Conservation (phyloP, 53 echinoderm and acorn worm species). For the Astropecten irregularis region DNA sequence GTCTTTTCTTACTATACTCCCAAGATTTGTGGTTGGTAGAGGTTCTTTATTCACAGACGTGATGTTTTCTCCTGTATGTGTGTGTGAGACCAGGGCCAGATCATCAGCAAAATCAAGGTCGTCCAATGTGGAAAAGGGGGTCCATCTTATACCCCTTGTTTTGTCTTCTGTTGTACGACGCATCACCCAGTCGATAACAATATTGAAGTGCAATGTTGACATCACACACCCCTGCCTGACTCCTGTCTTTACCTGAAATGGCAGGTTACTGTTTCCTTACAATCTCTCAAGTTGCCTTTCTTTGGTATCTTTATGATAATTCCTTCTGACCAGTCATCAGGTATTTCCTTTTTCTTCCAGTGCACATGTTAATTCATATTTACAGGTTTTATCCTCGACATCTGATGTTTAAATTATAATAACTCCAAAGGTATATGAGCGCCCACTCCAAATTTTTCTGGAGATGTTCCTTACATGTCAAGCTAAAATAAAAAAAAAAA, state of each 20-base stretch:
- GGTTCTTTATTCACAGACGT: too few relatives aligned
- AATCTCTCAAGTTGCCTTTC: constrained; percentile 28
- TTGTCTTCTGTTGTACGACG: constrained; percentile 20
- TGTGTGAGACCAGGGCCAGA: constrained; percentile 7
- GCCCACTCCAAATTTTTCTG: too few relatives aligned
- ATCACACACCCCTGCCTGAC: constrained; percentile 22
- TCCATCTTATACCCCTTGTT: constrained; percentile 26
- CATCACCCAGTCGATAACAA: constrained; percentile 58
- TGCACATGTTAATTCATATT: too few relatives aligned
- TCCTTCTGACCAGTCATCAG: constrained; percentile 23
- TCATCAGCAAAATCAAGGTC: constrained; percentile 52
- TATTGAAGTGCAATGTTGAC: constrained; percentile 36
- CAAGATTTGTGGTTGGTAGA: too few relatives aligned
- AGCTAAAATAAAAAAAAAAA: too few relatives aligned
- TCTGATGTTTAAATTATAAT: too few relatives aligned
- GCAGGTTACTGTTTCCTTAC: too few relatives aligned
- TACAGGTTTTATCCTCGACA: too few relatives aligned
- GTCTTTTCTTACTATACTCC: too few relatives aligned
- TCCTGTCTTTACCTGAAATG: constrained; percentile 38
- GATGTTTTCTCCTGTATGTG: too few relatives aligned
- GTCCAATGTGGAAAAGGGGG: background rate
- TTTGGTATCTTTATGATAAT: constrained; percentile 32
- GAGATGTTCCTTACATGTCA: too few relatives aligned
- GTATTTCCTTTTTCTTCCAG: constrained; percentile 21
- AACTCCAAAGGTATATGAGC: too few relatives aligned